Evolutionary conservation across 2,113 vertebrate species (phyloP), one percentile per base, ranked within the genome.

Genomic region (Neodontobutis hainanensis): DNA sequence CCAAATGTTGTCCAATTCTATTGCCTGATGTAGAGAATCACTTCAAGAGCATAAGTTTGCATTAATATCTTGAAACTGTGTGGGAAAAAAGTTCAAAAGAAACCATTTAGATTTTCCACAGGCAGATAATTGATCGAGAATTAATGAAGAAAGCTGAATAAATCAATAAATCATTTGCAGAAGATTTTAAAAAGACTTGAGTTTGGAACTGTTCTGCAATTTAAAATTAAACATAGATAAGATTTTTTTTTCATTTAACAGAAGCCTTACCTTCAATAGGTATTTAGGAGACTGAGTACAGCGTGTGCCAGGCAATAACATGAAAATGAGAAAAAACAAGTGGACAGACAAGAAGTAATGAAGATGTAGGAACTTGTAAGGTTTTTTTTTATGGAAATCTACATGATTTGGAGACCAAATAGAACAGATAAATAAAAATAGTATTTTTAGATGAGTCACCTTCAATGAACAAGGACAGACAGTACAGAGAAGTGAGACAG

Each of bases 211-310:
- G 1, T 34, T 38, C 6, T 70, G 40, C 53, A 38, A 27, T 83
- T 66, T 27, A 3, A 27, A 27, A 27, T 16, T 32, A 8, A 52
- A 34, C 19, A 19, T 14, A 12, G 14, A 46, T 11, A 43, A 60
- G 14, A 59, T 50, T 61, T 3, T 5, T 61, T 44, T 38, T 58
- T 44, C 59, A 51, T 27, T 45, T 49, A 70, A 61, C 8, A 68
- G 14, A 52, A 60, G 5, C 86, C 92, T 94, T 94, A 94, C 92
- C 92, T 94, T 92, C 82, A 94, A 83, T 48, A 93, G 85, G 70
- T 92, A 94, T 91, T 92, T 94, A 82, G 91, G 92, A 89, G 90
- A 94, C 91, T 91, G 87, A 90, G 87, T 12, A 77, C 70, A 89
- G 89, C 79, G 65, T 60, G 63, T 70, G 84, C 55, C 4, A 90